Evolutionary conservation across 2,888 invertebrate genomes (phyloP).

Genomic region (Congeria kusceri): DNA sequence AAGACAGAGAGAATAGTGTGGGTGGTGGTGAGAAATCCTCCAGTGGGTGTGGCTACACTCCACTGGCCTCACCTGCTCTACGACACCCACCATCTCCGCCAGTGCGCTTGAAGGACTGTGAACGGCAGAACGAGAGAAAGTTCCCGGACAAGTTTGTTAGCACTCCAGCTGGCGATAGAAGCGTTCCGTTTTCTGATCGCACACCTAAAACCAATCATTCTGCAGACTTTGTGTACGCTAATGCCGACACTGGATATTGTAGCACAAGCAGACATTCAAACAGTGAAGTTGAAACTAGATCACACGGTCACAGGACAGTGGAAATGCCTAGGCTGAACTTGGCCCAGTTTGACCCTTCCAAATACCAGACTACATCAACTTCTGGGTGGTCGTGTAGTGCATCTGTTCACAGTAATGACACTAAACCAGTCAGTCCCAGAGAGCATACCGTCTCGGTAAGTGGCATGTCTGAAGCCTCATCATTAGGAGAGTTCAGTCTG

Average conservation of each 20-base stretch:
- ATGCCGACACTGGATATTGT: constrained; percentile 60
- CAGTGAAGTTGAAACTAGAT: constrained; percentile 46
- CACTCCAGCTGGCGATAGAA: constrained; percentile 52
- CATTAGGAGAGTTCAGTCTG: constrained; percentile 75
- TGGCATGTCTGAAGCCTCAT: constrained; percentile 71
- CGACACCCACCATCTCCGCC: constrained; percentile 81
- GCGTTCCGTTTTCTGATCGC: constrained; percentile 31
- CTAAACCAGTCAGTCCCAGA: constrained; percentile 57
- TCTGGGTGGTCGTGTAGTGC: constrained; percentile 77
- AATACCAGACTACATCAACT: constrained; percentile 71
- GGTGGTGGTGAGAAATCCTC: constrained; percentile 55
- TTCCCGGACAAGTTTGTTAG: constrained; percentile 43
- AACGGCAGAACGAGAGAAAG: constrained; percentile 25
- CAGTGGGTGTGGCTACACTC: constrained; percentile 36
- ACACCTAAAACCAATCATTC: constrained; percentile 49
- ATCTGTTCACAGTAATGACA: constrained; percentile 71
- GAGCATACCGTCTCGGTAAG: constrained; percentile 64
- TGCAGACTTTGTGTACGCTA: constrained; percentile 31
- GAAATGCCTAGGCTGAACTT: constrained; percentile 53
- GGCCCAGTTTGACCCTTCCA: constrained; percentile 72
- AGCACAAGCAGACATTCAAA: constrained; percentile 52
- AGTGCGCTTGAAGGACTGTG: constrained; percentile 76
- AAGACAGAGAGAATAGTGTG: constrained; percentile 69
- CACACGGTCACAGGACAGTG: constrained; percentile 29
- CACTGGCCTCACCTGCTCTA: constrained; percentile 39